These are phyloP conservation scores for Drosophila bipectinata DNA, from an alignment of 1,140 invertebrate genomes.

Conservation along the genomic window DNA sequence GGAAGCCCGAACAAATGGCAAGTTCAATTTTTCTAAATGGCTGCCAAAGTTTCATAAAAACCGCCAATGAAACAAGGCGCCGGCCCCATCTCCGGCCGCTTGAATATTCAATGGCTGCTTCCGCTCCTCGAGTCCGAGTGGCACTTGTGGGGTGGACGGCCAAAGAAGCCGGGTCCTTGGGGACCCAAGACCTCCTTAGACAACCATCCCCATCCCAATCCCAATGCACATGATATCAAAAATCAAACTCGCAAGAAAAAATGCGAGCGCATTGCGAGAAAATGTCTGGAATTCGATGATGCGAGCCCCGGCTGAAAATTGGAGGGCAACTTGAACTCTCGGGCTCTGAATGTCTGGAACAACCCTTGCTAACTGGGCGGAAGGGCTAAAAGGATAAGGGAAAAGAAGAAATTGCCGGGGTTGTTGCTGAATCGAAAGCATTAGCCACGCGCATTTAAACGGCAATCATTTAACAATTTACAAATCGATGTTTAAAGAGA, in stretches of 20 bases:
- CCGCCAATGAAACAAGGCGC: constrained; percentile 65
- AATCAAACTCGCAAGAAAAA: constrained; percentile 58
- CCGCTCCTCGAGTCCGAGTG: constrained; percentile 60
- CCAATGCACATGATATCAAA: constrained; percentile 40
- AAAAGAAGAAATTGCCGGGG: constrained; percentile 17
- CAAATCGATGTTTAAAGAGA: constrained; percentile 81
- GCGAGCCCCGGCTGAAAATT: constrained; percentile 29
- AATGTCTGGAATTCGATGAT: constrained; percentile 70
- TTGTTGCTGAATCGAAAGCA: constrained; percentile 35
- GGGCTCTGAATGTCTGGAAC: constrained; percentile 14
- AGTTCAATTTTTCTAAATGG: constrained; percentile 69
- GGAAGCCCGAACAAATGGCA: constrained; percentile 46
- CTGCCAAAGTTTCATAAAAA: constrained; percentile 74
- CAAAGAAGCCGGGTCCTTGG: constrained; percentile 33
- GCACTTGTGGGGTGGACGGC: constrained; percentile 52
- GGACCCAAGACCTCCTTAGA: constrained; percentile 20
- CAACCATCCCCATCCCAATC: constrained; percentile 3
- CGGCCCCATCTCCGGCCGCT: constrained; percentile 32
- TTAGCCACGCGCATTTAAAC: constrained; percentile 78
- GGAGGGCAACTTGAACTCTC: neutral
- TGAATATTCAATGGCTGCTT: constrained; percentile 79
- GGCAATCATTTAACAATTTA: constrained; percentile 82
- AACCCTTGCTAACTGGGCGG: constrained; percentile 64
- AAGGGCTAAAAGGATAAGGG: constrained; percentile 19
- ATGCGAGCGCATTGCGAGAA: constrained; percentile 67